These are phyloP conservation scores for Polymixis lichenea DNA, from an alignment of 2,888 invertebrate species.

Conservation along the genomic window DNA sequence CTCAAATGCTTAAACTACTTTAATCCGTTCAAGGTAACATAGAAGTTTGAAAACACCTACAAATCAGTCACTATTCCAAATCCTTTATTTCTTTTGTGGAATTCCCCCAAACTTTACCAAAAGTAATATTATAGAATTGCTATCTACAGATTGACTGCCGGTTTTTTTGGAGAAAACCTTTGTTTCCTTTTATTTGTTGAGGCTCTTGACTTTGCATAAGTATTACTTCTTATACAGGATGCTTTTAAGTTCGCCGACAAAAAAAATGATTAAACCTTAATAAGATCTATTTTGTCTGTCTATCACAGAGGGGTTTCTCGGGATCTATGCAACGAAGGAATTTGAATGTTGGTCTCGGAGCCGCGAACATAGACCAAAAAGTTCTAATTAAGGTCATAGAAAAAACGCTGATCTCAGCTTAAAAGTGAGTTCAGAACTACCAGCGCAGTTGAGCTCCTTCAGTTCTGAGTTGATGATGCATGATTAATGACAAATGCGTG, in stretches of 20 bases:
- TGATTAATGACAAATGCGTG: no score
- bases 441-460: no score
- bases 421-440: not conserved
- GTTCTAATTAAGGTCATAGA: no score
- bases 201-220: constrained; percentile 4
- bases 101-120: not conserved
- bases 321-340: no score
- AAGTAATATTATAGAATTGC: constrained; percentile 13
- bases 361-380: no score
- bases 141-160: not conserved
- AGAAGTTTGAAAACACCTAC: constrained; percentile 10
- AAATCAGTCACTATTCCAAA: not conserved
- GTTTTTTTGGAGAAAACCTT: not conserved
- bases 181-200: constrained; percentile 22
- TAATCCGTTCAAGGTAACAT: not conserved
- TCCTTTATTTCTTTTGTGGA: not conserved
- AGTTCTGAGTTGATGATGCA: no score
- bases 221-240: not conserved
- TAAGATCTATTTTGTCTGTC: no score
- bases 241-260: no score
- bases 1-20: not conserved
- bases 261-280: no score
- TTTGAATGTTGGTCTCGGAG: no score
- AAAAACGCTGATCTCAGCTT: not conserved
- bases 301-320: no score